These are phyloP conservation scores for Notamacropus eugenii DNA, from an alignment of 2,797 vertebrate genomes.

Conservation along the genomic window DNA sequence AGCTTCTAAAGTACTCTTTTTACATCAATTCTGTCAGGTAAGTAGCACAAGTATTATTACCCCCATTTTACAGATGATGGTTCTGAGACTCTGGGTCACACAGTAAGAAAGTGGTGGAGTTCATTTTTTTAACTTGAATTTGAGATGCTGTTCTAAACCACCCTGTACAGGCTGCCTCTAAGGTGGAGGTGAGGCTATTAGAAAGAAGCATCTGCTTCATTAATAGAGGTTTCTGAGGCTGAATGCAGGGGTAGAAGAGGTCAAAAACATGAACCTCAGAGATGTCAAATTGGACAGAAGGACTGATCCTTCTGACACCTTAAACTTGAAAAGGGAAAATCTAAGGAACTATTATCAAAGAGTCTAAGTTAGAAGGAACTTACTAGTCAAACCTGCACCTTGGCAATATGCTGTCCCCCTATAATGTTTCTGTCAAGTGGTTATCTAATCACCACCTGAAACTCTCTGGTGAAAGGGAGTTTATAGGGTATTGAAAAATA, in stretches of 20 bases:
- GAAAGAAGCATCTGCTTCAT: not conserved
- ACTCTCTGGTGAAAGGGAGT: not conserved
- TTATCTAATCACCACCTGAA: not conserved
- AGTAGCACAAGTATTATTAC: not conserved
- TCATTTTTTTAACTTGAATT: not conserved
- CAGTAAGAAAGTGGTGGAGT: not conserved
- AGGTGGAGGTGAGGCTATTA: not conserved
- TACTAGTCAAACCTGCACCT: not conserved
- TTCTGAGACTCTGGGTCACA: not conserved
- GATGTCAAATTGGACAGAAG: too few relatives aligned
- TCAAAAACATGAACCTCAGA: not conserved
- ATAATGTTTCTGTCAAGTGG: not conserved
- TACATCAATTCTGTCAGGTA: not conserved
- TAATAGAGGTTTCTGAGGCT: not conserved
- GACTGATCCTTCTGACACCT: not conserved
- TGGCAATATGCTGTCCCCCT: not conserved
- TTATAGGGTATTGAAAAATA: not conserved
- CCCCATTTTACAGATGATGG: not conserved
- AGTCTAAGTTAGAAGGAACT: not conserved
- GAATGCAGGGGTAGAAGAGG: not conserved
- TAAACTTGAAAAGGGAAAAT: not conserved
- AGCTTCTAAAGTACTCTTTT: not conserved
- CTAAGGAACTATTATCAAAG: not conserved
- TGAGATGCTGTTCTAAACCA: not conserved
- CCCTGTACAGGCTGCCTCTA: not conserved